These are phyloP conservation scores for Cavia aperea DNA, from an alignment of 2,113 vertebrate genomes.

Conservation along the genomic window DNA sequence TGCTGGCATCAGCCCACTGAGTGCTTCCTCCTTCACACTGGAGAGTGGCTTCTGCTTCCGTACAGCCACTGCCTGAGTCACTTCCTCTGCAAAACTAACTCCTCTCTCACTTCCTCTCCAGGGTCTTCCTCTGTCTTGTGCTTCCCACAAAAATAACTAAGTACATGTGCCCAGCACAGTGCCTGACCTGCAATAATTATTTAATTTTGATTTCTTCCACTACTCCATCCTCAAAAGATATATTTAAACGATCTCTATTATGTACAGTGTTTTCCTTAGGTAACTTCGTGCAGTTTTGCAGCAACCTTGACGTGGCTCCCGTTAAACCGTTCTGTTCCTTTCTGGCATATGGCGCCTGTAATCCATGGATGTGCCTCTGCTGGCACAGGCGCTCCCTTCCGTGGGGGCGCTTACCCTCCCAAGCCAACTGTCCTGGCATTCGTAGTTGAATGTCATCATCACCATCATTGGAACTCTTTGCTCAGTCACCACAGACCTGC, in stretches of 20 bases:
- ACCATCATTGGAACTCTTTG: neutral
- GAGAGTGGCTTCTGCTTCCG: neutral
- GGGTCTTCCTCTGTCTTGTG: neutral
- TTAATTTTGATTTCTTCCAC: neutral
- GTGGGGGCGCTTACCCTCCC: neutral
- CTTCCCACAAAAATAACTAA: neutral
- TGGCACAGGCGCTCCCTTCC: neutral
- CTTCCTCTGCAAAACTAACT: neutral
- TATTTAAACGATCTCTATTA: neutral
- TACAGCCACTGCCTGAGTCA: too few relatives aligned
- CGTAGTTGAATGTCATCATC: neutral
- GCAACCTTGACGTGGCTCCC: neutral
- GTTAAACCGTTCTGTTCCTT: fast-evolving
- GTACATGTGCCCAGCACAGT: fast-evolving
- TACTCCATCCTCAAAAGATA: neutral
- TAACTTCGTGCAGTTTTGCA: neutral
- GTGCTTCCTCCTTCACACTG: neutral
- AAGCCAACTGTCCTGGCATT: neutral
- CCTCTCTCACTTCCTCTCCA: neutral
- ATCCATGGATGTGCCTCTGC: fast-evolving
- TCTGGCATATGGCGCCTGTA: neutral
- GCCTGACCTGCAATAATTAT: neutral
- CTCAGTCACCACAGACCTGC: neutral
- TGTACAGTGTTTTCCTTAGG: neutral
- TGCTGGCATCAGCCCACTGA: too few relatives aligned